Percentiles rank a stretch among this genome's conserved stretches.
These are phyloP conservation scores for Bactericera cockerelli DNA, from an alignment of 1,140 invertebrate genomes.

Conservation along the genomic window DNA sequence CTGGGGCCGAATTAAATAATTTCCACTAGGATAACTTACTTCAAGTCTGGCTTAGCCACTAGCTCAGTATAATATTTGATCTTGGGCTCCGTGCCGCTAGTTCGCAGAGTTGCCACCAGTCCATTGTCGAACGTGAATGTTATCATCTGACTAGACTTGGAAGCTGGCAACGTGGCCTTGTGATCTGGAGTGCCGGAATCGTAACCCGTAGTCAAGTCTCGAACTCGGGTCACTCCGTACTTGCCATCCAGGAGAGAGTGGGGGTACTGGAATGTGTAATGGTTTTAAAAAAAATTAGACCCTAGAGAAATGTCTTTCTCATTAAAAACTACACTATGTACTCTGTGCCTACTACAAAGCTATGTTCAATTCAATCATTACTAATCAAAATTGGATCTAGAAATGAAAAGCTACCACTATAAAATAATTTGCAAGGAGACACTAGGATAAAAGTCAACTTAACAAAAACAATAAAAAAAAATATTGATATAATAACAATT, in stretches of 20 bases:
- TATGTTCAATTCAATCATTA: neutral
- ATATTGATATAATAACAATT: no score
- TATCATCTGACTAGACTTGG: constrained; percentile 82
- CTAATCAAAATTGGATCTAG: no score
- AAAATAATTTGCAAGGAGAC: no score
- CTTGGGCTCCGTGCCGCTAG: constrained; percentile 98
- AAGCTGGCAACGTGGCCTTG: constrained; percentile 59
- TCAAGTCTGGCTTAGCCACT: constrained; percentile 45
- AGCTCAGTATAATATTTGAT: constrained; percentile 95
- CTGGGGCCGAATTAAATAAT: no score
- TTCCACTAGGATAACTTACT: no score
- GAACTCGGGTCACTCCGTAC: constrained; percentile 53
- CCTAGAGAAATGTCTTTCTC: neutral
- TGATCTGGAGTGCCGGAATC: constrained; percentile 58
- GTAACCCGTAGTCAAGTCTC: constrained; percentile 81
- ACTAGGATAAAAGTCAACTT: no score
- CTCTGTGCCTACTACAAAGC: neutral
- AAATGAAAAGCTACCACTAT: no score
- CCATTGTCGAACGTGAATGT: constrained; percentile 85
- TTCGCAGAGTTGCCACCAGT: constrained; percentile 71
- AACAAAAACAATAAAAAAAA: no score
- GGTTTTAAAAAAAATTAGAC: constrained; percentile 29
- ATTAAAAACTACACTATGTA: neutral
- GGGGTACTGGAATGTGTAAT: constrained; percentile 68
- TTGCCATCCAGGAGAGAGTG: constrained; percentile 45